Conservation (phyloP, 2,797 vertebrate species). For the Cirrhinus mrigala region DNA sequence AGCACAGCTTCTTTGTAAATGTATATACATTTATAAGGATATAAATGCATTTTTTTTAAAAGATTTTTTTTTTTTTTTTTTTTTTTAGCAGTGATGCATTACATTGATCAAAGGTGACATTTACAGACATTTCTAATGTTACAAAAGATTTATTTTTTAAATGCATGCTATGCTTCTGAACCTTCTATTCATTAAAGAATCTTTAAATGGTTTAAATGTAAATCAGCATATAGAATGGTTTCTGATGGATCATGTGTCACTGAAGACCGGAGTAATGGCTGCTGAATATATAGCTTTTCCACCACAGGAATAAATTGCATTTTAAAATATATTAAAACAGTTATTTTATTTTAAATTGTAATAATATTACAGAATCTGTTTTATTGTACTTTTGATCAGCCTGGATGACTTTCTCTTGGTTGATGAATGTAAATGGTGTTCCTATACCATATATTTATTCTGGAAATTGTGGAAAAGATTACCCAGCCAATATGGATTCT, state of each 20-base stretch:
- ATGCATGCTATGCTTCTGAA: not conserved
- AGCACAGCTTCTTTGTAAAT: not conserved
- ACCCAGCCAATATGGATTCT: not conserved
- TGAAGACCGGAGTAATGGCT: not conserved
- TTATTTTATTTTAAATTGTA: not conserved
- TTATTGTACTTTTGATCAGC: not conserved
- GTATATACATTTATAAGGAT: not conserved
- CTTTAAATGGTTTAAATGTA: not conserved
- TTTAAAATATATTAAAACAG: not conserved
- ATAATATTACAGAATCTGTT: too few relatives aligned
- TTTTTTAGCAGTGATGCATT: not conserved
- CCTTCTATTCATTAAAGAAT: not conserved
- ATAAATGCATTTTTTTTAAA: not conserved
- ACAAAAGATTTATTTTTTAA: not conserved
- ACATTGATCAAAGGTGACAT: not conserved
- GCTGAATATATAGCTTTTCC: not conserved
- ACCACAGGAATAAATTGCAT: not conserved
- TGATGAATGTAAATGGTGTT: not conserved
- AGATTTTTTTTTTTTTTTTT: not conserved
- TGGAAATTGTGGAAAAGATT: not conserved
- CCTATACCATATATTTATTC: not conserved
- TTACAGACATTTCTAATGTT: conserved; percentile 1
- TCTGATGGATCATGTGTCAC: not conserved
- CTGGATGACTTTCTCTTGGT: not conserved
- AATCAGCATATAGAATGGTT: not conserved